A percentile compares a stretch with the other conserved stretches of the same genome.
Conservation (phyloP, 1,140 invertebrate genomes). For the Drosophila littoralis region DNA sequence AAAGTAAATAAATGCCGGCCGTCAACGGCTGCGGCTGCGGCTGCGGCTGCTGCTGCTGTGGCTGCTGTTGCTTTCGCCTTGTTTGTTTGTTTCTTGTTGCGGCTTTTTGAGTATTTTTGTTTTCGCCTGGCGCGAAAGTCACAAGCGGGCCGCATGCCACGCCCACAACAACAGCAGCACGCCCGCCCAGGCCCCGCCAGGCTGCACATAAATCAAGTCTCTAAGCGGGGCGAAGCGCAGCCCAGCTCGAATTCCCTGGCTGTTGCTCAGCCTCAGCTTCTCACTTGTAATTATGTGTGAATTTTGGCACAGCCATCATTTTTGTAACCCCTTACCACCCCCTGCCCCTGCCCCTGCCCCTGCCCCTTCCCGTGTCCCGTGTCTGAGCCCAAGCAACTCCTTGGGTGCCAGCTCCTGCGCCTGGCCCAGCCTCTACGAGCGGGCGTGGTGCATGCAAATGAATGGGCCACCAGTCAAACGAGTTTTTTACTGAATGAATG, state of each 20-base stretch:
- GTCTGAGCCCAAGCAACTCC: background rate
- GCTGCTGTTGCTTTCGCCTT: constrained; percentile 51
- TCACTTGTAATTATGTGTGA: constrained; percentile 69
- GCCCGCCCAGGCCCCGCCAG: constrained; percentile 6
- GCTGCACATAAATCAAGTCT: constrained; percentile 40
- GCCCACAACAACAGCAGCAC: constrained; percentile 45
- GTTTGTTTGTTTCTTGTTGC: constrained; percentile 80
- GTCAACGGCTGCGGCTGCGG: constrained; percentile 21
- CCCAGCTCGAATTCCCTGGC: constrained; percentile 10
- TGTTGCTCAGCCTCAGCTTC: constrained; percentile 1
- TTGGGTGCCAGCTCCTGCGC: background rate
- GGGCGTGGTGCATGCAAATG: constrained; percentile 53
- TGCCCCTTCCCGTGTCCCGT: background rate
- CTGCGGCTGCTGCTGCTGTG: constrained; percentile 35
- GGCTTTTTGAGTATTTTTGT: constrained; percentile 24
- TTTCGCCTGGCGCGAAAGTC: constrained; percentile 39
- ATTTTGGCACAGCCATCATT: constrained; percentile 60
- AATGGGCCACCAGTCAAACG: constrained; percentile 22
- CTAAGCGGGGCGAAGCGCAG: constrained; percentile 12
- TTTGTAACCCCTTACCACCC: constrained; percentile 6
- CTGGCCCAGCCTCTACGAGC: background rate
- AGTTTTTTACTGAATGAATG: constrained; percentile 4
- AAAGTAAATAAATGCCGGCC: constrained; percentile 73
- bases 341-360: too few species aligned
- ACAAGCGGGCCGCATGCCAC: constrained; percentile 54